Evolutionary conservation across 2,113 vertebrate genomes (phyloP), one percentile per base, ranked within the genome.

Genomic region (Polypterus senegalus): DNA sequence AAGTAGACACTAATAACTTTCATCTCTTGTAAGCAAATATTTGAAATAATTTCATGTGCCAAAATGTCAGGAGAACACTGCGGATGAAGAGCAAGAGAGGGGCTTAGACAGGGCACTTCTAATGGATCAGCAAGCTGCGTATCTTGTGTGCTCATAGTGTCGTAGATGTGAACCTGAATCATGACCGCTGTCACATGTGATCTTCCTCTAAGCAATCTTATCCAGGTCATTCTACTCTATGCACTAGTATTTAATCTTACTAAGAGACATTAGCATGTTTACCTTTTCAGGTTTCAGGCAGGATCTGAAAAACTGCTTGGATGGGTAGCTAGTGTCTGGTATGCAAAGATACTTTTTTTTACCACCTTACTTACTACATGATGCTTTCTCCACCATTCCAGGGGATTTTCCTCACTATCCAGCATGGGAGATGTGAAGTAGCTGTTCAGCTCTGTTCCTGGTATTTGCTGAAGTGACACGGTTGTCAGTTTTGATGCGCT

Each of bases 11-110:
- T 27, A 27, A 59, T 59, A 59, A 47, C 1, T 59, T 46, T 5
- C 58, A 59, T 59, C 58, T 59, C 58, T 6, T 59, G 58, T 59
- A 59, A 59, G 48, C 46, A 59, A 59, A 59, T 59, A 59, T 59
- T 59, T 46, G 47, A 59, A 3, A 47, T 59, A 59, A 59, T 59
- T 46, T 47, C 58, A 59, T 59, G 58, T 58, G 1, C 58, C 47
- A 46, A 59, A 59, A 59, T 59, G 1, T 59, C 43, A 59, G n/a
- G 47, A 44, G n/a, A 59, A 59, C 58, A 59, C 45, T 59, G 4
- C 4, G 47, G 58, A 59, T 59, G 47, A 3, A 59, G 58, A 2
- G 58, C 58, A 59, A 59, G 58, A 59, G 58, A 6, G 48, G 58
- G 58, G 46, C 1, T 47, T 59, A 47, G 58, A 47, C 58, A 59